Evolutionary conservation across 2,797 vertebrate genomes (phyloP).

Genomic region (Labroides dimidiatus): DNA sequence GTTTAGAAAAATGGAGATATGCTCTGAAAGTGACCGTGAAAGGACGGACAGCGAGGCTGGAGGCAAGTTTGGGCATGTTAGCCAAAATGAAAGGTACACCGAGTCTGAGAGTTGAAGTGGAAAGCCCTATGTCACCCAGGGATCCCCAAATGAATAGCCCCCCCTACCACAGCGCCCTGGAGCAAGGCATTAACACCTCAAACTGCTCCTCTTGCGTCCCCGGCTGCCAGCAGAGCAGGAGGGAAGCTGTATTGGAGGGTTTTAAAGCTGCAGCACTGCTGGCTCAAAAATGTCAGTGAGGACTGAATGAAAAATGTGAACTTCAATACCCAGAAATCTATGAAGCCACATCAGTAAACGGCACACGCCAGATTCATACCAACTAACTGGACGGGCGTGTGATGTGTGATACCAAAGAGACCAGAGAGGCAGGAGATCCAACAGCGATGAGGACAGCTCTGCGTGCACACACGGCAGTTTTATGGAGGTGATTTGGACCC

Average conservation of each 20-base stretch:
- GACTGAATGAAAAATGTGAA: constrained; percentile 45
- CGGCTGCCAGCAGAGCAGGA: constrained; percentile 24
- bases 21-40: constrained; percentile 25
- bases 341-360: constrained; percentile 43
- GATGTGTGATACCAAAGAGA: constrained; percentile 22
- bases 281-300: constrained; percentile 27
- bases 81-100: constrained; percentile 31
- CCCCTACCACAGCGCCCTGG: constrained; percentile 25
- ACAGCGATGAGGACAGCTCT: neutral
- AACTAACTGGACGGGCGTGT: constrained; percentile 17
- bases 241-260: constrained; percentile 12
- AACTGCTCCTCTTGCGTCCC: constrained; percentile 31
- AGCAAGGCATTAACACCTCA: constrained; percentile 57
- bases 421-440: constrained; percentile 31
- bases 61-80: constrained; percentile 32
- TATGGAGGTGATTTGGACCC: constrained; percentile 10
- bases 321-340: constrained; percentile 46
- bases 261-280: constrained; percentile 25
- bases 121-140: constrained; percentile 50
- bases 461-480: neutral
- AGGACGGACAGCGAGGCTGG: constrained; percentile 14
- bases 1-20: constrained; percentile 1
- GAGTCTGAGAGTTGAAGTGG: constrained; percentile 29
- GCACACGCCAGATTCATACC: constrained; percentile 1
- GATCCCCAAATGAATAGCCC: constrained; percentile 23